Evolutionary conservation across 2,888 invertebrate genomes (phyloP), one percentile per base, ranked within the genome.

Genomic region (Ormyrus nitidulus): DNA sequence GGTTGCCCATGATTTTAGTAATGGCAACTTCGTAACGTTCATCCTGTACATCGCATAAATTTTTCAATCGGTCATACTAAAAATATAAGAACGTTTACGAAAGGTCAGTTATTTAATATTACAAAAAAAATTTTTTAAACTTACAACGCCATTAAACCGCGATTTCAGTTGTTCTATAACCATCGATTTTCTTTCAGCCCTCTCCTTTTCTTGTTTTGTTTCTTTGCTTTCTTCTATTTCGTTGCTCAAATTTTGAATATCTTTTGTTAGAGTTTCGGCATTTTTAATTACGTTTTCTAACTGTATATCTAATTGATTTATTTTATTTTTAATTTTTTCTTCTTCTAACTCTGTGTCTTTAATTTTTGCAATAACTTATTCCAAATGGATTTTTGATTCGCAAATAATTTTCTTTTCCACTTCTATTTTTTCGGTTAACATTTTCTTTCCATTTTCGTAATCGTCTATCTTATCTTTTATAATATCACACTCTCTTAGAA

Each of bases 1-100:
- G 97, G 91, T 97, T 98, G 79, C 98, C 98, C 83, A 99, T 93
- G 58, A 99, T 96, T 91, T 98, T 98, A 0, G 97, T 98, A 87
- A 98, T 96, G 70, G 98, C 97, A 80, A 98, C 95, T 91, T 98
- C 97, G 92, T 98, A 99, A 34, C 13, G 5, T 10, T 76, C 59
- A 0, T 69, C 46, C 9, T 6, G 5, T 10, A 70, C 13, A 2
- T 58, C 10, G 8, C 65, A 73, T 51, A 81, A 65, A 46, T 80
- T 77, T 71, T 56, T 75, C 46, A 82, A 61, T 48, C 82, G 59
- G 66, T 70, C 74, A 0, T 48, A 6, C 81, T 81, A 9, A 44
- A 69, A 71, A 11, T 51, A 51, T 56, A 69, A 34, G 5, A 68
- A 53, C n/a, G 19, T 65, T 8, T 48, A 65, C 44, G 4, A 2